phyloP scores from a whole-genome alignment of 2,113 vertebrate species.

The Tyrannus savana region DNA sequence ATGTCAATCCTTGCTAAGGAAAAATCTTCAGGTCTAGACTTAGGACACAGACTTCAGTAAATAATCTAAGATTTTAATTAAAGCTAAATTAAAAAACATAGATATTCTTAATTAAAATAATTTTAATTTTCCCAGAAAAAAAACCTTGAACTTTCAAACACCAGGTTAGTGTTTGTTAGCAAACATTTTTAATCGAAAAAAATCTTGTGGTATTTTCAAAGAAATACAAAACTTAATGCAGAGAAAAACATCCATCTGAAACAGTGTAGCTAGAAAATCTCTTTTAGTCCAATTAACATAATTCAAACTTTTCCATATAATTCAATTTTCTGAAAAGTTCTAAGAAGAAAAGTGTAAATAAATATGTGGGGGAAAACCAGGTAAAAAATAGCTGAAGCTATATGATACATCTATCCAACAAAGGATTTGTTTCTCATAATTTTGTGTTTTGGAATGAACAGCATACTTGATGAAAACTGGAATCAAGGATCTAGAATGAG shows the following conservation, averaged over 20 bases:
- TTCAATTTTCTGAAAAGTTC: neutral
- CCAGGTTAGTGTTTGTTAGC: neutral
- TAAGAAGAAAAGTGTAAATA: neutral
- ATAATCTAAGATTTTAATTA: neutral
- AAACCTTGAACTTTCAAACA: neutral
- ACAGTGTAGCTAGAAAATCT: neutral
- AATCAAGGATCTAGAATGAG: neutral
- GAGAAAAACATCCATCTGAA: neutral
- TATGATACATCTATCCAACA: neutral
- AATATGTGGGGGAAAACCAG: neutral
- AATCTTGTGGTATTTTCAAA: neutral
- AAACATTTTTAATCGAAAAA: neutral
- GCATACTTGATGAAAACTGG: neutral
- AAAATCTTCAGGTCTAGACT: neutral
- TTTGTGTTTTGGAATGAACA: neutral
- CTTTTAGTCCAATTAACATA: neutral
- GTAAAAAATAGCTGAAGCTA: neutral
- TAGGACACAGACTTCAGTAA: neutral
- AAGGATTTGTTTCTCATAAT: neutral
- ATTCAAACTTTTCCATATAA: neutral
- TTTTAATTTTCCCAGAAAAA: neutral
- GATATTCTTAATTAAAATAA: neutral
- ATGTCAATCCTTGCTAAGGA: neutral
- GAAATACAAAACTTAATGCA: neutral
- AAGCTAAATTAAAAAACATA: neutral